Evolutionary conservation across 2,888 invertebrate genomes (phyloP).

Genomic region (Nomada ruficornis): DNA sequence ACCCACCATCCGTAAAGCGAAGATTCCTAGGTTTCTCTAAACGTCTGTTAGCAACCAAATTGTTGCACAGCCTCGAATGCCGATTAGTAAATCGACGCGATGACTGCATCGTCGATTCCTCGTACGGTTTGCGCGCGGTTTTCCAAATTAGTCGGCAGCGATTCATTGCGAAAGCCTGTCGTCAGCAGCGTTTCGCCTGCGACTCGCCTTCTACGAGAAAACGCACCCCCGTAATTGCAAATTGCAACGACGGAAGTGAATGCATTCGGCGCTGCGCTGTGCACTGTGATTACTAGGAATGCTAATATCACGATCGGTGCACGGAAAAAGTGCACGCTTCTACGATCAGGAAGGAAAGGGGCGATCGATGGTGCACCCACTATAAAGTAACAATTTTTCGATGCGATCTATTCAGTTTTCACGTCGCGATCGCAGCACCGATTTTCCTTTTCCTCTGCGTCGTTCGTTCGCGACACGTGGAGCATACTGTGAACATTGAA

Average conservation of each 20-base stretch:
- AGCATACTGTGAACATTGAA: background rate
- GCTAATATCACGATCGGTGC: slow-evolving; percentile 61
- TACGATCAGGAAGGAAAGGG: slow-evolving; percentile 67
- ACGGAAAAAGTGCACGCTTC: slow-evolving; percentile 66
- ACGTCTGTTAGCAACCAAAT: too few relatives aligned
- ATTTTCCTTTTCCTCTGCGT: slow-evolving; percentile 2
- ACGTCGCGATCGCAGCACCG: slow-evolving; percentile 21
- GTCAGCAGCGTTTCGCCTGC: slow-evolving; percentile 61
- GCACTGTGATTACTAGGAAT: slow-evolving; percentile 63
- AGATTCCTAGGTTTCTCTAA: background rate
- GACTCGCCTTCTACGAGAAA: slow-evolving; percentile 50
- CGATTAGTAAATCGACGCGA: slow-evolving; percentile 21
- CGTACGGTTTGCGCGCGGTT: background rate
- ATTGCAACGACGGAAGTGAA: slow-evolving; percentile 71
- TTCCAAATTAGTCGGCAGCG: slow-evolving; percentile 1
- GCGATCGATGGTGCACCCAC: slow-evolving; percentile 67
- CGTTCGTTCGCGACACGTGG: background rate
- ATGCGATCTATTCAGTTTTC: slow-evolving; percentile 52
- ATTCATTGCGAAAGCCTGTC: slow-evolving; percentile 49
- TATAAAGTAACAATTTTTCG: slow-evolving; percentile 72
- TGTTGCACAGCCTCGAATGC: background rate
- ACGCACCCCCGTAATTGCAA: slow-evolving; percentile 38
- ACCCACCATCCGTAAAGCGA: background rate
- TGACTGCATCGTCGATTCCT: background rate
- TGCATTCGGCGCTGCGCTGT: slow-evolving; percentile 28